Evolutionary conservation across 2,888 invertebrate species (phyloP), one percentile per base, ranked within the genome.

Genomic region (Helleia helle): DNA sequence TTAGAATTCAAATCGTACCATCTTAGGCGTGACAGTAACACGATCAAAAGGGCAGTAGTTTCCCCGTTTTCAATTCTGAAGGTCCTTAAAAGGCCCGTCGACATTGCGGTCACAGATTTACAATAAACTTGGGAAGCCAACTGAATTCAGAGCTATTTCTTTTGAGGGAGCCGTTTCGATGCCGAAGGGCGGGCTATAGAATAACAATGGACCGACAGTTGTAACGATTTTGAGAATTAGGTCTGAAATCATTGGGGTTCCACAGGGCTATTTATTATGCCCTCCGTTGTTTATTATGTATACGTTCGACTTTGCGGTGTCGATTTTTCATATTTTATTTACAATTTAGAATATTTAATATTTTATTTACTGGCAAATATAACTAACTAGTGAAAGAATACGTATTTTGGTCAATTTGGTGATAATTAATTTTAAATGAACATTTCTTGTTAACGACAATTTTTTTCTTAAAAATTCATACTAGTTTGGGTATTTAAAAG

Each of bases 81-180:
- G 36, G 30, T 25, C 38, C 31, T 45, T 47, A 41, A 47, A 48
- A 41, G 42, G 38, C 36, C 27, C 40, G 40, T 63, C 57, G 56
- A 63, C 63, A 65, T 58, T 64, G 61, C 59, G 65, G 65, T 69
- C 70, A 65, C 70, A 70, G 68, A 68, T 64, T 66, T 58, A 65
- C 68, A 68, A 70, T 72, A 69, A 71, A 71, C 65, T 65, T 62
- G 59, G 55, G 54, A 59, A 51, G 56, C 54, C 58, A 58, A 64
- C 65, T 67, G 62, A 67, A 71, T 67, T 66, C 65, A 58, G 58
- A 52, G 58, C 57, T 62, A 56, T 58, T 63, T 63, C 65, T 65
- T 62, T 60, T 59, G 54, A 60, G 62, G 64, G 62, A 61, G 59
- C 53, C 28, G 38, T 41, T 43, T 41, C 12, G 18, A 9, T 29